Conservation (phyloP, 2,888 invertebrate species). For the Blomia tropicalis region DNA sequence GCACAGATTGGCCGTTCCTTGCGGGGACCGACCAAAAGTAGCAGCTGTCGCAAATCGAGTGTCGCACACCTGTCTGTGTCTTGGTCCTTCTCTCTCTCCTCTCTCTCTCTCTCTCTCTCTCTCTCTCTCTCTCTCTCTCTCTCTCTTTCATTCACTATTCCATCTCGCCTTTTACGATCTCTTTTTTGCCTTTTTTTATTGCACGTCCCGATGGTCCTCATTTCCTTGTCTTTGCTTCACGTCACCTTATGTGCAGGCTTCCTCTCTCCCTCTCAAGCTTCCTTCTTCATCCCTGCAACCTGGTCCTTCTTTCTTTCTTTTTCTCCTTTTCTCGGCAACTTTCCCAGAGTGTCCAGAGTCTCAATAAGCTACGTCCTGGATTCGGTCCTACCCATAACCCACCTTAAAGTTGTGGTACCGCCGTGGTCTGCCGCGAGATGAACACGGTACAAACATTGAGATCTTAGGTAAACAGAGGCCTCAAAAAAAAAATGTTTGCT, state of each 20-base stretch:
- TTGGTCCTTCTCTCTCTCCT: constrained; percentile 3
- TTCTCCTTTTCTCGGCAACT: too few relatives aligned
- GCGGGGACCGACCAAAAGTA: not conserved
- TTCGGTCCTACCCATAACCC: not conserved
- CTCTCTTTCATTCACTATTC: too few relatives aligned
- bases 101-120: not conserved
- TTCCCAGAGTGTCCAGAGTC: too few relatives aligned
- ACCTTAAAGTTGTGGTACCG: not conserved
- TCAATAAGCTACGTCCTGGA: not conserved
- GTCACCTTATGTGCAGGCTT: too few relatives aligned
- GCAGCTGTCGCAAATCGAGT: constrained; percentile 15
- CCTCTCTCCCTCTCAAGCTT: not conserved
- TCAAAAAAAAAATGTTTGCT: not conserved
- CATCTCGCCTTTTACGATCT: too few relatives aligned
- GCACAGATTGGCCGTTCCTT: constrained; percentile 14
- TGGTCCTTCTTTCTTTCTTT: too few relatives aligned
- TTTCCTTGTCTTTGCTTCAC: not conserved
- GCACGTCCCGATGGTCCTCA: not conserved
- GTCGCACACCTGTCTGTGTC: constrained; percentile 11
- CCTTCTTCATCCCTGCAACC: too few relatives aligned
- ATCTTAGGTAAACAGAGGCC: not conserved
- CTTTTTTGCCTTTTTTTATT: too few relatives aligned
- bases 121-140: not conserved
- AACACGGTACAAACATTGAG: not conserved
- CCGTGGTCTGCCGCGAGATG: not conserved